These are phyloP conservation scores for Paelopatides confundens DNA, from an alignment of 53 echinoderm and acorn worm genomes.

Conservation along the genomic window DNA sequence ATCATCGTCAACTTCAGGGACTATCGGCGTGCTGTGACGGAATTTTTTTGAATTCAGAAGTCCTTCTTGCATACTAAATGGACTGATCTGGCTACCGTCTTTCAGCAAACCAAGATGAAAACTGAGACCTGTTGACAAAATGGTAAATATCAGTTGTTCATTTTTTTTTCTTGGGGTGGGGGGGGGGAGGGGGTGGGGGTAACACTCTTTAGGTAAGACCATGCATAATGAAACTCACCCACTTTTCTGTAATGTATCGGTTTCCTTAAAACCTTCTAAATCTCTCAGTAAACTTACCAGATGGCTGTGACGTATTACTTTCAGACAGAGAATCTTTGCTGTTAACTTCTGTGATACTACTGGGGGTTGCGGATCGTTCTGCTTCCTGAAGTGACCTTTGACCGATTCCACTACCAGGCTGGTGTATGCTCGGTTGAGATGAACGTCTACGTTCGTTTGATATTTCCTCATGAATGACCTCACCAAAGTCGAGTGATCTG, in stretches of 20 bases:
- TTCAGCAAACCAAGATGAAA: slow-evolving; percentile 68
- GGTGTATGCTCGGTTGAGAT: not conserved
- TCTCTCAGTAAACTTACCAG: not conserved
- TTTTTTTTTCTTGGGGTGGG: no score
- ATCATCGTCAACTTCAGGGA: slow-evolving; percentile 53
- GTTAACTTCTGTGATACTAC: not conserved
- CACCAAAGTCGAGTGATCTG: not conserved
- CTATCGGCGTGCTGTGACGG: slow-evolving; percentile 82
- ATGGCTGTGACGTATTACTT: slow-evolving; percentile 3
- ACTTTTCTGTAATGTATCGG: no score
- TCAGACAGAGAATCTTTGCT: not conserved
- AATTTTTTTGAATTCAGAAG: slow-evolving; percentile 49
- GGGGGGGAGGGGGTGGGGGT: no score
- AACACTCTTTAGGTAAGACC: no score
- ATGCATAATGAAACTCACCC: no score
- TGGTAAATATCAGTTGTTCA: no score
- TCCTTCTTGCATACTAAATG: slow-evolving; percentile 17
- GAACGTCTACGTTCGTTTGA: not conserved
- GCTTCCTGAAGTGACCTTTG: not conserved
- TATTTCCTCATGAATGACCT: not conserved
- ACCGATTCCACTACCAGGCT: not conserved
- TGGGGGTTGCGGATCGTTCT: not conserved
- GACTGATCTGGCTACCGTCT: slow-evolving; percentile 49
- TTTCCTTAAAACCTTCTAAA: no score
- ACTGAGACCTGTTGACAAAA: slow-evolving; percentile 51